A percentile compares a stretch with the other conserved stretches of the same genome.
These are phyloP conservation scores for Spodoptera frugiperda DNA, from an alignment of 1,140 invertebrate species.

Conservation along the genomic window DNA sequence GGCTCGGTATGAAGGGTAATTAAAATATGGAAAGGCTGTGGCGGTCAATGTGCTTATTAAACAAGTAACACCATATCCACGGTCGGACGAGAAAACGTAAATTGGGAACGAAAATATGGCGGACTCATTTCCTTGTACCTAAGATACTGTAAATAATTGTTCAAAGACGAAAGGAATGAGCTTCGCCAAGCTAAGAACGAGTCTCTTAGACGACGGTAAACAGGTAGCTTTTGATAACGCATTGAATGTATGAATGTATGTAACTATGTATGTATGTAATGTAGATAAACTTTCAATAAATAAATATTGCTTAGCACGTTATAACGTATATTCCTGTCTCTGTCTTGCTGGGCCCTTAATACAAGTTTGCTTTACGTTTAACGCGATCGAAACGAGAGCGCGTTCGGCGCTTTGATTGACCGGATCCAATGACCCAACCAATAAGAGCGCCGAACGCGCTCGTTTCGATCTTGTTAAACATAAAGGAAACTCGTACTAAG, in stretches of 20 bases:
- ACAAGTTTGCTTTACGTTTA: too few species aligned
- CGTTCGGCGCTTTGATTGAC: too few species aligned
- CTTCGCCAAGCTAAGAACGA: not conserved
- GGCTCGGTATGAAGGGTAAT: not conserved
- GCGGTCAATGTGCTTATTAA: not conserved
- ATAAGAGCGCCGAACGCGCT: too few species aligned
- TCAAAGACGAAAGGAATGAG: not conserved
- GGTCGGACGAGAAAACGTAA: conserved; percentile 29
- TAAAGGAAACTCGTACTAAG: too few species aligned
- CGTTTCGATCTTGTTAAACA: too few species aligned
- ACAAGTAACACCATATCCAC: conserved; percentile 28
- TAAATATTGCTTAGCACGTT: not conserved
- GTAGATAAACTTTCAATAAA: not conserved
- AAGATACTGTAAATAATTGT: conserved; percentile 13
- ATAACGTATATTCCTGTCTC: too few species aligned
- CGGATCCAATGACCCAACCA: too few species aligned
- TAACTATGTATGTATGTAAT: conserved; percentile 9
- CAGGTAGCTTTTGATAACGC: conserved; percentile 65
- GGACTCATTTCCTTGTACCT: not conserved
- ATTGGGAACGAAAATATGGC: conserved; percentile 21
- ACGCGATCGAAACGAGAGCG: too few species aligned
- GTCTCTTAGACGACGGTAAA: conserved; percentile 24
- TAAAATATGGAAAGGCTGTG: too few species aligned
- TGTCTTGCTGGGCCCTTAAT: too few species aligned
- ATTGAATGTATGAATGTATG: conserved; percentile 49